Evolutionary conservation across 1,140 invertebrate species (phyloP).

Genomic region (Orchestia grillus): DNA sequence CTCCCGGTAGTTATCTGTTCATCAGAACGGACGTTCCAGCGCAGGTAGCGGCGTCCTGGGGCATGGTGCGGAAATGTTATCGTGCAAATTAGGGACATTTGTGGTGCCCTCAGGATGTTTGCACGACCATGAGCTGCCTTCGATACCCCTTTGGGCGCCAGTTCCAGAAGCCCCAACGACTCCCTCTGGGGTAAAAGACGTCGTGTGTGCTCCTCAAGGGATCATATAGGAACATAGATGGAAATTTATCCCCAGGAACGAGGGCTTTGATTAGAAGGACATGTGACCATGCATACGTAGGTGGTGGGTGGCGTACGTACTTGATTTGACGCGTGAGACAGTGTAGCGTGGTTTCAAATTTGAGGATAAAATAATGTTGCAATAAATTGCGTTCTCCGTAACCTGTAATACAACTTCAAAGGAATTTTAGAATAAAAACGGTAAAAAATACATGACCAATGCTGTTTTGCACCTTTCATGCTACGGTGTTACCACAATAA

Average conservation of each 20-base stretch:
- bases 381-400: too few relatives aligned
- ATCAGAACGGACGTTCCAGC: not conserved
- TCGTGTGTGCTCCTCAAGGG: not conserved
- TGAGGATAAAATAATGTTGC: too few relatives aligned
- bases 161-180: not conserved
- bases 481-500: too few relatives aligned
- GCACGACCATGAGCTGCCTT: not conserved
- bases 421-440: too few relatives aligned
- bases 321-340: not conserved
- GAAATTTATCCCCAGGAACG: not conserved
- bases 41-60: not conserved
- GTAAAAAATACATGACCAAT: too few relatives aligned
- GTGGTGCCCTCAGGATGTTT: not conserved
- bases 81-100: slow-evolving; percentile 49
- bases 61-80: not conserved
- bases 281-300: too few relatives aligned
- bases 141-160: not conserved
- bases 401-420: too few relatives aligned
- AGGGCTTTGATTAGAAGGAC: not conserved
- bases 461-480: too few relatives aligned
- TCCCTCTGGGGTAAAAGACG: not conserved
- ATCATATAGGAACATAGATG: not conserved
- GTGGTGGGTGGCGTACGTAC: not conserved
- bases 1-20: not conserved
- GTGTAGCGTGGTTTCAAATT: not conserved